phyloP scores from a whole-genome alignment of 1,140 invertebrate genomes.

The Hyposmocoma kahamanoa region DNA sequence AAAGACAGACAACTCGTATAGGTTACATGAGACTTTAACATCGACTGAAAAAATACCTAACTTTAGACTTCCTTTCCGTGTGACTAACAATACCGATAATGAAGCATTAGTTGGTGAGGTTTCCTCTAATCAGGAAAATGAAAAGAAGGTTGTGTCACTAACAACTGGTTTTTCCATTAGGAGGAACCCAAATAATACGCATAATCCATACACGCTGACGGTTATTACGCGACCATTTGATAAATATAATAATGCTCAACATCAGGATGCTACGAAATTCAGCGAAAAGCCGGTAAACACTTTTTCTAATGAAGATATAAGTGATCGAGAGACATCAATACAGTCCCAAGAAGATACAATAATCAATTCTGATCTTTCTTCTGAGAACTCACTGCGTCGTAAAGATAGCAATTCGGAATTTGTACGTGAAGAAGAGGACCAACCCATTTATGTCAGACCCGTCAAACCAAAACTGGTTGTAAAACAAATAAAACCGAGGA shows the following conservation, averaged over 20 bases:
- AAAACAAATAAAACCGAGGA: slow-evolving; percentile 23
- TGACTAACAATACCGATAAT: slow-evolving; percentile 36
- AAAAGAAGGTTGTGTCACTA: slow-evolving; percentile 54
- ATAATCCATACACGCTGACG: slow-evolving; percentile 63
- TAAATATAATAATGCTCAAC: slow-evolving; percentile 23
- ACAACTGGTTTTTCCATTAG: slow-evolving; percentile 69
- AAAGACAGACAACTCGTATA: slow-evolving; percentile 57
- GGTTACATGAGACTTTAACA: slow-evolving; percentile 38
- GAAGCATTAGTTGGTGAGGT: slow-evolving; percentile 30
- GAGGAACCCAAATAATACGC: slow-evolving; percentile 50
- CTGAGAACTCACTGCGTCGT: slow-evolving; percentile 20
- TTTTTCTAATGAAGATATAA: slow-evolving; percentile 24
- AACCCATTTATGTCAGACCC: slow-evolving; percentile 19
- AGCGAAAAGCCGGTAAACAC: slow-evolving; percentile 24
- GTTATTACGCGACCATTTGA: slow-evolving; percentile 46
- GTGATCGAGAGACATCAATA: slow-evolving; percentile 8
- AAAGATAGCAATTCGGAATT: slow-evolving; percentile 26
- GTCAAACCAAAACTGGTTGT: slow-evolving; percentile 7
- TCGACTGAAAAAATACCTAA: slow-evolving; percentile 45
- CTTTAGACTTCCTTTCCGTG: slow-evolving; percentile 30
- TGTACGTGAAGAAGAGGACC: slow-evolving; percentile 28
- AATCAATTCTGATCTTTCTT: slow-evolving; percentile 9
- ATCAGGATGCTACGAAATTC: slow-evolving; percentile 11
- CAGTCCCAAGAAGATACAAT: slow-evolving; percentile 6
- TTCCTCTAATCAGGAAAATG: slow-evolving; percentile 22